phyloP scores from a whole-genome alignment of 2,113 vertebrate genomes.

The Leptodactylus fuscus region DNA sequence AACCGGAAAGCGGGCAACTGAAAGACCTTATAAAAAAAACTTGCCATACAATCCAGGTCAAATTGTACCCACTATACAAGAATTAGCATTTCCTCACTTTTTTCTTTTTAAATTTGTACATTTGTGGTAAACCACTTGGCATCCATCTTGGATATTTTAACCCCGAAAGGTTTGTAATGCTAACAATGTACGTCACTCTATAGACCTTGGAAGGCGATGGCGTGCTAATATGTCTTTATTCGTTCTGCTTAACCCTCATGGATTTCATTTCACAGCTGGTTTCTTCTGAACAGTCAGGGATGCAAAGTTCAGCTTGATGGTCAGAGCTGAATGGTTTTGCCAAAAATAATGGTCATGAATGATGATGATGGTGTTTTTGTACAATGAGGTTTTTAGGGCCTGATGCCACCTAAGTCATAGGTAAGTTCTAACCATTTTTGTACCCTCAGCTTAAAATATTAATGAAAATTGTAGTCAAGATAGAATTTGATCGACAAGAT shows the following conservation, averaged over 20 bases:
- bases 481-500: background rate
- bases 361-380: conserved; percentile 13
- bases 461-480: background rate
- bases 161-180: conserved; percentile 3
- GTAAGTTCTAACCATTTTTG: background rate
- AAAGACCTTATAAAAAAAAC: conserved; percentile 53
- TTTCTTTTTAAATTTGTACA: conserved; percentile 37
- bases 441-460: background rate
- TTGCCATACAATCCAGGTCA: conserved; percentile 39
- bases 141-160: conserved; percentile 39
- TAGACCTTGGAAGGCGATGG: background rate
- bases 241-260: conserved; percentile 12
- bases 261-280: conserved; percentile 29
- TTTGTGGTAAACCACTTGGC: conserved; percentile 15
- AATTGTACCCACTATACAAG: conserved; percentile 7
- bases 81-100: conserved; percentile 6
- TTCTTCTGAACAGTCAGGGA: conserved; percentile 40
- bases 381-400: background rate
- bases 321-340: conserved; percentile 7
- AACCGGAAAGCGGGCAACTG: conserved; percentile 36
- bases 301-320: conserved; percentile 28
- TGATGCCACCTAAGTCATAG: background rate
- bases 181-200: background rate
- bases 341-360: conserved; percentile 31
- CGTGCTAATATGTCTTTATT: background rate